Conservation (phyloP, 2,888 invertebrate species). For the Leptothorax acervorum region DNA sequence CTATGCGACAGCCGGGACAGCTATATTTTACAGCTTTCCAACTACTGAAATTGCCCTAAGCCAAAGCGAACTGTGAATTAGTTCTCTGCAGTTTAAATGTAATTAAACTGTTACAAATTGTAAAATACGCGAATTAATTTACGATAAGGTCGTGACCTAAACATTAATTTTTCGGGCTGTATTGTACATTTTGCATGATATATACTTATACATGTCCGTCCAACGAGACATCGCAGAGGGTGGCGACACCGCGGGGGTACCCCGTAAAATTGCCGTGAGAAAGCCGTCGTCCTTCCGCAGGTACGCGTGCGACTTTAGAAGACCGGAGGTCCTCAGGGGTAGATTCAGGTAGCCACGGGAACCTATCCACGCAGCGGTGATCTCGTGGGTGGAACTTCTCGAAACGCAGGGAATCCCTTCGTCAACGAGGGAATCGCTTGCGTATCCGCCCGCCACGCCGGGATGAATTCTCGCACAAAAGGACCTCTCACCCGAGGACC, state of each 20-base stretch:
- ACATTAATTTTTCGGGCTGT: neutral
- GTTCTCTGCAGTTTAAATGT: neutral
- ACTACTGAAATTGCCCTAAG: neutral
- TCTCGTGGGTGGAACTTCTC: slow-evolving; percentile 57
- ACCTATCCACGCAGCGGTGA: neutral
- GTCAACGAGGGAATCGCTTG: slow-evolving; percentile 58
- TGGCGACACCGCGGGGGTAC: slow-evolving; percentile 47
- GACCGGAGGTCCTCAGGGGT: slow-evolving; percentile 20
- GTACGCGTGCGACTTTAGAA: slow-evolving; percentile 43
- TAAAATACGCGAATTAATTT: neutral
- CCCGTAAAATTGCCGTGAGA: slow-evolving; percentile 71
- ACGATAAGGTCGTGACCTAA: too few species aligned
- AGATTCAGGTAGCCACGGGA: slow-evolving; percentile 62
- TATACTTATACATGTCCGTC: neutral
- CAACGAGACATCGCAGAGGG: neutral
- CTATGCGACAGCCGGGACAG: neutral
- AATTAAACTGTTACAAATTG: neutral
- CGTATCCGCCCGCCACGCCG: slow-evolving; percentile 55
- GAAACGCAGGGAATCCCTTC: slow-evolving; percentile 37
- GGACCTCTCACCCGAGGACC: slow-evolving; percentile 76
- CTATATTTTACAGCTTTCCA: neutral
- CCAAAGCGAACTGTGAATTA: neutral
- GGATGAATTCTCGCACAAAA: slow-evolving; percentile 83
- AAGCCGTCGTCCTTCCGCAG: slow-evolving; percentile 57
- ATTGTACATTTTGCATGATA: neutral